A percentile compares a stretch with the other conserved stretches of the same genome.
These are phyloP conservation scores for Diadromus collaris DNA, from an alignment of 2,888 invertebrate genomes.

Conservation along the genomic window DNA sequence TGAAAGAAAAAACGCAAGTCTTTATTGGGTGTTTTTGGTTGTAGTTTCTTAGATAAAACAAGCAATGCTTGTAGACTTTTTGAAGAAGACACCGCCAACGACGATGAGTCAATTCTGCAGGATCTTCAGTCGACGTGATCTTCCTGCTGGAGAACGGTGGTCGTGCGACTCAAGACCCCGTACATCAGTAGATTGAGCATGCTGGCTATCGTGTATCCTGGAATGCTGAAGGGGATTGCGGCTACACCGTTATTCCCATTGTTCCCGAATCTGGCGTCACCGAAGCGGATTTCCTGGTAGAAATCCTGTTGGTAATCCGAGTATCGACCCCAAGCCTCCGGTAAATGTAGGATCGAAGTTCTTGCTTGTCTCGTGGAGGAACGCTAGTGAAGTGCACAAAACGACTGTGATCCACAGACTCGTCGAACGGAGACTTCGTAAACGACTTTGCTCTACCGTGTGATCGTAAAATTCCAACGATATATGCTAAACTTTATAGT, in stretches of 20 bases:
- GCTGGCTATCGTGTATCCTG: slow-evolving; percentile 12
- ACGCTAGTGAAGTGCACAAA: slow-evolving; percentile 12
- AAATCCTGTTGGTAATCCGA: slow-evolving; percentile 18
- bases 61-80: neutral
- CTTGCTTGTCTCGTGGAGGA: slow-evolving; percentile 6
- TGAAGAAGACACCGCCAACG: neutral
- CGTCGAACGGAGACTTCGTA: neutral
- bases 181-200: slow-evolving; percentile 1
- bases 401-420: slow-evolving; percentile 13
- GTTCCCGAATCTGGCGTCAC: slow-evolving; percentile 30
- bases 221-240: slow-evolving; percentile 13
- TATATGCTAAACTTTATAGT: slow-evolving; percentile 11
- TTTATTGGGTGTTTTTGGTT: neutral
- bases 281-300: neutral
- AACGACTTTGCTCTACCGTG: slow-evolving; percentile 27
- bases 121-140: neutral
- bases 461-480: slow-evolving; percentile 29
- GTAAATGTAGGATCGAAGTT: slow-evolving; percentile 17
- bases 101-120: neutral
- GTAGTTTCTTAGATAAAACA: neutral
- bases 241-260: slow-evolving; percentile 26
- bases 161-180: neutral
- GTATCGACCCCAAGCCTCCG: slow-evolving; percentile 17
- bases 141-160: neutral
- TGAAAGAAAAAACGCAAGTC: neutral